Conservation (phyloP, 2,888 invertebrate genomes). For the Andrena dorsata region DNA sequence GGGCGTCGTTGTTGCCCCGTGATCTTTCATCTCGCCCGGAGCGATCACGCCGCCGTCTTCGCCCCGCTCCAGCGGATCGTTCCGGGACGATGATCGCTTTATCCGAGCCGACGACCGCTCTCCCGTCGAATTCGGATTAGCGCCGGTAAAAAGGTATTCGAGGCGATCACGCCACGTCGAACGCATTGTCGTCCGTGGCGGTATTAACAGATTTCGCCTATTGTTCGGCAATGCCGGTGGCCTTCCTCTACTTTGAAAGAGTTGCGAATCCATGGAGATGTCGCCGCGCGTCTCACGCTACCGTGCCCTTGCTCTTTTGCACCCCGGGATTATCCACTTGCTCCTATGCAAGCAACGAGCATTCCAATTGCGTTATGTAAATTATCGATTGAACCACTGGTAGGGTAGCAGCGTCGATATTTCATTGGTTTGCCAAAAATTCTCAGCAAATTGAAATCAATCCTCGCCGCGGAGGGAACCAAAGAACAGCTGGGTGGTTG, state of each 20-base stretch:
- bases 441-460: background rate
- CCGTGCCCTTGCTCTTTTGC: slow-evolving; percentile 42
- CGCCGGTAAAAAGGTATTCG: slow-evolving; percentile 83
- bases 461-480: background rate
- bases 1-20: slow-evolving; percentile 6
- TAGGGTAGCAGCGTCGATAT: background rate
- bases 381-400: no score
- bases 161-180: slow-evolving; percentile 79
- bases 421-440: background rate
- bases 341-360: background rate
- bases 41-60: slow-evolving; percentile 16
- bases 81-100: slow-evolving; percentile 80
- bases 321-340: background rate
- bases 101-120: slow-evolving; percentile 68
- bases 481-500: slow-evolving; percentile 27
- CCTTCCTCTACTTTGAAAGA: slow-evolving; percentile 70
- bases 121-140: slow-evolving; percentile 80
- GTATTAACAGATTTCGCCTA: slow-evolving; percentile 82
- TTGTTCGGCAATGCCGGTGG: slow-evolving; percentile 72
- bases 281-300: slow-evolving; percentile 76
- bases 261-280: slow-evolving; percentile 70
- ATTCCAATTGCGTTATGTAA: background rate
- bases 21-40: slow-evolving; percentile 19
- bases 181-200: slow-evolving; percentile 77
- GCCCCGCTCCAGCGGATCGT: slow-evolving; percentile 66